Base-by-base conservation (phyloP, 2,113 vertebrate species). In the Callionymus lyra region DNA sequence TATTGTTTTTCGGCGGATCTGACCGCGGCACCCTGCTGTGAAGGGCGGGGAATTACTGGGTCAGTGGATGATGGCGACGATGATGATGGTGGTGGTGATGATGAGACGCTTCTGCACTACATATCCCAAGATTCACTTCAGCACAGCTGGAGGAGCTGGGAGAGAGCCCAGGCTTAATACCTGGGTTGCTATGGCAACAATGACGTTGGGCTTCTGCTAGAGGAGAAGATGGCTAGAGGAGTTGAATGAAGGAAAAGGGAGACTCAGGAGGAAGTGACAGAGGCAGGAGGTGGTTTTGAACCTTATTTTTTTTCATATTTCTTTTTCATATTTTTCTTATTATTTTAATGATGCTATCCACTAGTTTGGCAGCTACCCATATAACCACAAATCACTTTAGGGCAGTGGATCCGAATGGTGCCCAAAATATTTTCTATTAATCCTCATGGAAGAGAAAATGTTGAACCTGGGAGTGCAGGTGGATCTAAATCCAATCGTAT, bases 141-240 rank as follows among this genome's bases (percentile, higher is more conserved):
- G 56, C 71, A 53, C 77, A 76, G 81, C 74, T 76, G 76, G 79
- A 70, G 66, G 70, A 73, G 71, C 62, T 48, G 70, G 58, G 68
- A 72, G 61, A 60, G 53, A 59, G 66, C 54, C 65, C 16, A 19
- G 63, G 65, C 74, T 83, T 76, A 81, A 81, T 77, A 68, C 77
- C 59, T 61, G 57, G 68, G 80, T 84, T 46, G 59, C 77, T 74
- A 82, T 83, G 77, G 79, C 74, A 86, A 84, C 84, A 74, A 70
- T 71, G 70, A 83, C 71, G 71, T 82, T 45, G 53, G 47, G 66
- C 41, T 60, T 49, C 61, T 44, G 77, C 70, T 55, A 45, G 65
- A 65, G 48, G 59, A 66, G 60, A 55, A 62, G 52, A 21, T 51
- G 16, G 64, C 44, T 6, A 4, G 59, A 74, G 56, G 70, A 60